Percentiles rank a stretch among this genome's conserved stretches.
phyloP scores from a whole-genome alignment of 2,888 invertebrate genomes.

The Platycheirus albimanus region DNA sequence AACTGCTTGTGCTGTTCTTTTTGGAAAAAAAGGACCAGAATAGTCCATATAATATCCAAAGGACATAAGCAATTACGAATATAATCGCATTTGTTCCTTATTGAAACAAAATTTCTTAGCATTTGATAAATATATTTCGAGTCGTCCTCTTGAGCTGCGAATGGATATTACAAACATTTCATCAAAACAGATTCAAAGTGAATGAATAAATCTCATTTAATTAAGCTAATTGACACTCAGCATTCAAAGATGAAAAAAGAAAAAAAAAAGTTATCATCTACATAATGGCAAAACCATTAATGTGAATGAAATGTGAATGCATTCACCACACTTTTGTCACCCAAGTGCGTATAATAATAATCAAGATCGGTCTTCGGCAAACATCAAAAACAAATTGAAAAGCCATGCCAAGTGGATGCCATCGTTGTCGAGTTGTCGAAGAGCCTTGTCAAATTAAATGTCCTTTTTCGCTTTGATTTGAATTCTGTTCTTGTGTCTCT shows the following conservation, averaged over 20 bases:
- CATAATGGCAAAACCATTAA: conserved; percentile 45
- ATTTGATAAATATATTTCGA: too few species aligned
- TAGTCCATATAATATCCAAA: too few species aligned
- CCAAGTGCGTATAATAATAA: conserved; percentile 67
- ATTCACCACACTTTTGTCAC: conserved; percentile 46
- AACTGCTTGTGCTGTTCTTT: too few species aligned
- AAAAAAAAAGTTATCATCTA: conserved; percentile 12
- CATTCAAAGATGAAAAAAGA: conserved; percentile 24
- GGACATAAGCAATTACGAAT: too few species aligned
- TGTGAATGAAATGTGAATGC: conserved; percentile 50
- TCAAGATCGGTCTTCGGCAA: conserved; percentile 73
- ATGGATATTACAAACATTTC: too few species aligned
- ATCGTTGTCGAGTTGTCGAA: conserved; percentile 53
- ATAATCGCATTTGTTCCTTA: too few species aligned
- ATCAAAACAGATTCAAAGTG: not conserved
- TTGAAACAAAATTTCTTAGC: too few species aligned
- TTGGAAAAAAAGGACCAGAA: too few species aligned
- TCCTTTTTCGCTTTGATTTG: conserved; percentile 62
- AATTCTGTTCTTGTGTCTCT: not conserved
- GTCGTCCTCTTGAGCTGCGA: too few species aligned
- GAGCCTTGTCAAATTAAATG: conserved; percentile 71
- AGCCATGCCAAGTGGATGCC: conserved; percentile 75
- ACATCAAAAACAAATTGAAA: conserved; percentile 73
- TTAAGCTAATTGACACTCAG: conserved; percentile 70
- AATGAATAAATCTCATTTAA: conserved; percentile 59